Evolutionary conservation across 1,140 invertebrate genomes (phyloP), one percentile per base, ranked within the genome.

Genomic region (Amyelois transitella): DNA sequence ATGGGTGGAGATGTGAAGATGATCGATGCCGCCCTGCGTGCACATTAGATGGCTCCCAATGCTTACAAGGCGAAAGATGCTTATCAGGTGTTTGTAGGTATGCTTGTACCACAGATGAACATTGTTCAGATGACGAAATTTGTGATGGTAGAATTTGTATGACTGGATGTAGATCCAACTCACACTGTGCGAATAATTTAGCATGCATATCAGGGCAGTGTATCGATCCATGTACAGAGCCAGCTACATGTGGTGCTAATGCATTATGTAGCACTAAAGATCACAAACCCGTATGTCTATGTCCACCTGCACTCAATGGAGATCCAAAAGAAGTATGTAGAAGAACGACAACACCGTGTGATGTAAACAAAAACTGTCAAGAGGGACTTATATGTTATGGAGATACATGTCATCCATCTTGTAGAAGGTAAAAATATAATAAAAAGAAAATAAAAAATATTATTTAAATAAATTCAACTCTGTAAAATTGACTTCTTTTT

Each of bases 171-270:
- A 92, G 95, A 71, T 92, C 92, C n/a, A 91, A 97, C 71, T 90
- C 90, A 1, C 93, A 94, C 28, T 98, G 96, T 69, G 90, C 93
- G 1, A 85, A 86, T 19, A 88, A 92, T 64, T 89, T 92, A 62
- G 86, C 93, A 18, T 97, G 96, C 66, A 77, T 94, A 44, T 92
- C 92, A 53, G 94, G 93, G 52, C 92, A 94, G 65, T 97, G 96
- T 77, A 82, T 89, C 64, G 92, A 96, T 90, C 90, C 92, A 3
- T 97, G 96, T 67, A 83, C 86, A 0, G 90, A 93, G 44, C 91
- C 93, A 7, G 93, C 92, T n/a, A 91, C 93, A n/a, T 97, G 96
- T 77, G 95, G 95, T 18, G 94, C 92, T 4, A 97, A 97, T 77
- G 93, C 95, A 1, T 64, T 91, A 19, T 97, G 96, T 71, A 75